A percentile compares a stretch with the other conserved stretches of the same genome.
Evolutionary conservation across 2,797 vertebrate species (phyloP).

Genomic region (Oceanodroma leucorhoa): DNA sequence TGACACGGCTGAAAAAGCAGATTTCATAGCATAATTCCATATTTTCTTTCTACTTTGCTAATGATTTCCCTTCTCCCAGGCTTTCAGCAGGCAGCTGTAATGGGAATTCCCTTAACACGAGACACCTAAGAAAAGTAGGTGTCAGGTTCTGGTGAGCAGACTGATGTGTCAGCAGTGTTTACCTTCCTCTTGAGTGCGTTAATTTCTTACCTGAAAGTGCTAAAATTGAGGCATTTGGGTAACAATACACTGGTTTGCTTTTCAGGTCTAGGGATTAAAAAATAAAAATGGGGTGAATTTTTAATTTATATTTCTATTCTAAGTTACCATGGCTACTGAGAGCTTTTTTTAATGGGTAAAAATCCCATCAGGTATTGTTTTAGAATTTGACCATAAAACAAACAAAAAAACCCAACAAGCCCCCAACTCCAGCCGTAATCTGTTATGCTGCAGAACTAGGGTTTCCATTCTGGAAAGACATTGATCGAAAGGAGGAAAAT

Average conservation of each 20-base stretch:
- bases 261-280: not conserved
- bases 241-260: not conserved
- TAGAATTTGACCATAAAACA: not conserved
- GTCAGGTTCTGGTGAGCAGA: not conserved
- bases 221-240: not conserved
- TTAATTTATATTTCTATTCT: not conserved
- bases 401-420: not conserved
- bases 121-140: not conserved
- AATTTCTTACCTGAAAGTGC: not conserved
- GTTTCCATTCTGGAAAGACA: not conserved
- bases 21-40: accelerated
- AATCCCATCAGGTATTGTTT: not conserved
- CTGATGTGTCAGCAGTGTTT: not conserved
- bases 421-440: accelerated
- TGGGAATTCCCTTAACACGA: not conserved
- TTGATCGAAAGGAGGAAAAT: not conserved
- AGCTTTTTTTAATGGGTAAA: not conserved
- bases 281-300: not conserved
- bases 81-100: not conserved
- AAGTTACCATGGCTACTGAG: not conserved
- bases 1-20: not conserved
- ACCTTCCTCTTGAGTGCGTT: not conserved
- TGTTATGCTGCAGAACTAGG: not conserved
- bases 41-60: not conserved
- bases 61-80: not conserved